Evolutionary conservation across 1,140 invertebrate genomes (phyloP), one percentile per base, ranked within the genome.

Genomic region (Nymphalis io): DNA sequence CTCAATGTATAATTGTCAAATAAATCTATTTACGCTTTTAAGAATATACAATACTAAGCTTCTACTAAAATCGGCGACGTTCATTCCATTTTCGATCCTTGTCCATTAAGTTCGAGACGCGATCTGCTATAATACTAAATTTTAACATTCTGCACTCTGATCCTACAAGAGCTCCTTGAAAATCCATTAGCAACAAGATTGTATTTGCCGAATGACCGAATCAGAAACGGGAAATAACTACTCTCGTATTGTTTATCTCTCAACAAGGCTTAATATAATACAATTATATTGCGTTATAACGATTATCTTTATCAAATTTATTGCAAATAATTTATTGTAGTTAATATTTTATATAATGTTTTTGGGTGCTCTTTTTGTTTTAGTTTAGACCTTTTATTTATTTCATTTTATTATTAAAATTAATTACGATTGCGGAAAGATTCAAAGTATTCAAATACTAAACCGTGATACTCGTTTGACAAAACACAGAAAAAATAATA

Each of bases 161-260:
- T 51, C 18, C 46, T 20, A 51, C 16, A n/a, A n/a, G 46, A 20
- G 46, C 13, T 55, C 21, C 21, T 55, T 20, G 13, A 27, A 21
- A 55, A 27, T 55, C 51, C 51, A 33, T 55, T 55, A 55, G 51
- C 20, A 20, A 55, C 23, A n/a, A 23, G 51, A 55, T 55, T 23
- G 11, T 55, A 16, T 55, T 55, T 55, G 51, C 16, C 51, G 51
- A 55, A 27, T 27, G 11, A 6, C 51, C 21, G 48, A 51, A 51
- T 51, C 48, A 8, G 0, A 27, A 27, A 53, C 20, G 48, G 21
- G 13, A 55, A 55, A 51, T 51, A 33, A 0, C 5, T 33, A 12
- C 18, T 11, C 8, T 51, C 16, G 20, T 51, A 10, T 20, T 51
- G 16, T 51, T 16, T 11, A 51, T 20, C 3, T 51, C 46, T n/a